Percentiles rank a stretch among this genome's conserved stretches.
These are phyloP conservation scores for Myrmophylax atrothorax DNA, from an alignment of 2,113 vertebrate species.

Conservation along the genomic window DNA sequence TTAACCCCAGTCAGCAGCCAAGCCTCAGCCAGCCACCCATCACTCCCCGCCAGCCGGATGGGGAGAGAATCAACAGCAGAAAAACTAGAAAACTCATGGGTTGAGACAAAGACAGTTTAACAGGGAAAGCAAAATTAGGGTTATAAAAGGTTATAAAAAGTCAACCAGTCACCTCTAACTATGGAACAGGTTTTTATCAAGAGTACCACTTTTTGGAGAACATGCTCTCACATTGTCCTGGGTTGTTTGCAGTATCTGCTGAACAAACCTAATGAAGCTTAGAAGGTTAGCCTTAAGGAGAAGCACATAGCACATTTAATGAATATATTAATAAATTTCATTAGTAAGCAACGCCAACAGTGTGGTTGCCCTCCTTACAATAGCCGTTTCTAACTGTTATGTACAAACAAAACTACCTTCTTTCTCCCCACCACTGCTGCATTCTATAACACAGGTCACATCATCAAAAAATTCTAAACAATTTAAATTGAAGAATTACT, in stretches of 20 bases:
- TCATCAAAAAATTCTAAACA: not conserved
- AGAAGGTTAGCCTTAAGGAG: not conserved
- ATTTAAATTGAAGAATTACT: not conserved
- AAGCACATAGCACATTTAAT: not conserved
- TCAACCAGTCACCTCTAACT: not conserved
- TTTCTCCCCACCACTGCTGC: not conserved
- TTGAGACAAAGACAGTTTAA: not conserved
- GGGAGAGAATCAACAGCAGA: not conserved
- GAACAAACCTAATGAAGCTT: constrained; percentile 7
- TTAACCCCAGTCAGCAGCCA: not conserved
- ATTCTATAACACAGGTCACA: not conserved
- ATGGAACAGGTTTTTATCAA: not conserved
- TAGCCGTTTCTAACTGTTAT: not conserved
- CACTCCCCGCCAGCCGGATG: not conserved
- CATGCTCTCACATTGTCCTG: not conserved
- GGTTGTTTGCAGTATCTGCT: not conserved
- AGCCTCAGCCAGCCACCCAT: not conserved
- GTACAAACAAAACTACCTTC: not conserved
- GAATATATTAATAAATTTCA: not conserved
- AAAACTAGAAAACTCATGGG: not conserved
- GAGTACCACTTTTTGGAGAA: not conserved
- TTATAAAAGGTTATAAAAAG: not conserved
- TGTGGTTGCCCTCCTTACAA: not conserved
- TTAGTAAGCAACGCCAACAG: not conserved
- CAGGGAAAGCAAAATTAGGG: not conserved